phyloP scores from a whole-genome alignment of 2,888 invertebrate genomes.

The Gonocerus acuteangulatus region DNA sequence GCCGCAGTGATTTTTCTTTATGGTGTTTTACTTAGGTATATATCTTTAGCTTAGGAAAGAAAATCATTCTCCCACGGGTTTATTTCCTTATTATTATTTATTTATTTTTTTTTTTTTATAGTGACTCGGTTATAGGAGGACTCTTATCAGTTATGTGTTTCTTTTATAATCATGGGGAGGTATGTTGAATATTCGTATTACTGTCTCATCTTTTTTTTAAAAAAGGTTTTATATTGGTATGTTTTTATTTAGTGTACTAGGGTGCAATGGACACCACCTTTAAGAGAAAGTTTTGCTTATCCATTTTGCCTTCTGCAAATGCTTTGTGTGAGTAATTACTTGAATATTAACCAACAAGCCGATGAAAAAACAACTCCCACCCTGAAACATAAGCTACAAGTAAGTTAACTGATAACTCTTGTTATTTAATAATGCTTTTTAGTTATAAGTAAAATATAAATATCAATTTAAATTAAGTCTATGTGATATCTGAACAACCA shows the following conservation, averaged over 20 bases:
- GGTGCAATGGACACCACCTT: constrained; percentile 78
- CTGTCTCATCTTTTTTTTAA: background rate
- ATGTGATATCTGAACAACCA: too few relatives aligned
- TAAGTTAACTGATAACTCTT: constrained; percentile 22
- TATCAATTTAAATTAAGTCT: too few relatives aligned
- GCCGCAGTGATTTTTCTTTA: constrained; percentile 59
- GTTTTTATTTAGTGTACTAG: constrained; percentile 53
- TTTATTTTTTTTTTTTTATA: constrained; percentile 41
- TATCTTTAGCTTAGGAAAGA: too few relatives aligned
- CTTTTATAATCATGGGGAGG: constrained; percentile 75
- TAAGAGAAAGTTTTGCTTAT: constrained; percentile 78
- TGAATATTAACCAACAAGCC: constrained; percentile 42
- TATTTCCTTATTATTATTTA: constrained; percentile 11
- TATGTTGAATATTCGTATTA: constrained; percentile 37
- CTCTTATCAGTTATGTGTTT: constrained; percentile 61
- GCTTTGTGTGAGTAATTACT: constrained; percentile 55
- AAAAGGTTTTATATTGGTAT: constrained; percentile 6
- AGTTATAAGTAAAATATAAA: too few relatives aligned
- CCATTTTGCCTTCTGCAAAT: constrained; percentile 70
- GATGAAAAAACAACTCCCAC: constrained; percentile 30
- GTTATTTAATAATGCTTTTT: background rate
- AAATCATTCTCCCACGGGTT: too few relatives aligned
- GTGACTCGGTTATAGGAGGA: constrained; percentile 66
- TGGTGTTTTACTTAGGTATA: constrained; percentile 58
- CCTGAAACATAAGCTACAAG: constrained; percentile 34